phyloP scores from a whole-genome alignment of 2,888 invertebrate species.

The Clitarchus hookeri region DNA sequence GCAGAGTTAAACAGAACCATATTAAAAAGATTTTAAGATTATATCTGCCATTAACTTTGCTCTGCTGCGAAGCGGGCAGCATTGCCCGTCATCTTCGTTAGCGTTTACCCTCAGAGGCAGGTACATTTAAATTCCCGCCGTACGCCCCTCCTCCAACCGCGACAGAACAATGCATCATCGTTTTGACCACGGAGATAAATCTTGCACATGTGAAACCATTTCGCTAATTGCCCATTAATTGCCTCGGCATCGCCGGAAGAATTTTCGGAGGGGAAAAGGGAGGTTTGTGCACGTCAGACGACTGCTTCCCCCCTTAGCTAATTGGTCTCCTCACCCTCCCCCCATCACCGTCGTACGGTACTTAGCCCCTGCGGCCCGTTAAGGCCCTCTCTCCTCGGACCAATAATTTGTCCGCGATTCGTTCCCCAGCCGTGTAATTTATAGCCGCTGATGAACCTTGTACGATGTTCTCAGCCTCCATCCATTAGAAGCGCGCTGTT shows the following conservation, averaged over 20 bases:
- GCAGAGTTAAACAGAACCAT: too few species aligned
- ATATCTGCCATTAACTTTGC: too few species aligned
- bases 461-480: neutral
- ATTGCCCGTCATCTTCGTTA: neutral
- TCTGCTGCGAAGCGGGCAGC: neutral
- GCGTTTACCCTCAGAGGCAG: neutral
- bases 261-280: neutral
- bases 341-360: neutral
- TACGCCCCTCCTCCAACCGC: neutral
- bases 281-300: neutral
- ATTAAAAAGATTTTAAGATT: too few species aligned
- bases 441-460: slow-evolving; percentile 14
- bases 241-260: neutral
- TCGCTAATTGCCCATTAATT: slow-evolving; percentile 10
- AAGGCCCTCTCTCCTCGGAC: neutral
- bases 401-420: slow-evolving; percentile 14
- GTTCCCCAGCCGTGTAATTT: slow-evolving; percentile 7
- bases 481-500: neutral
- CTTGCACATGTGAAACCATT: slow-evolving; percentile 4
- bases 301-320: neutral
- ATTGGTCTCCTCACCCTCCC: neutral
- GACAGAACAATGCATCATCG: neutral
- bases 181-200: neutral
- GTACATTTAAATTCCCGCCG: neutral
- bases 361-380: neutral